phyloP scores from a whole-genome alignment of 2,888 invertebrate genomes.

The Nemurella pictetii region DNA sequence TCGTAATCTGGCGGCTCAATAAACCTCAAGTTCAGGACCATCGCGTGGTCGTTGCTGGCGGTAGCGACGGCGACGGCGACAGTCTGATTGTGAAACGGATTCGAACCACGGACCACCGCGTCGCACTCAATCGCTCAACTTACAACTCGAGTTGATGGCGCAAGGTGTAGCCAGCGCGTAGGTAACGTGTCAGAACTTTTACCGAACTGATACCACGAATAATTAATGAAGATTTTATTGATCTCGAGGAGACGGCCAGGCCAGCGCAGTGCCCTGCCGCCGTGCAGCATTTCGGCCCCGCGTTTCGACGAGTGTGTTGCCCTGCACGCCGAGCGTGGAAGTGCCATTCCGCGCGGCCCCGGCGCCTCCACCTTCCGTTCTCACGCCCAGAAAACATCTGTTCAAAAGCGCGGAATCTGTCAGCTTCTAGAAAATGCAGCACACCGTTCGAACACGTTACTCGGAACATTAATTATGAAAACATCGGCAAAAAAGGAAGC shows the following conservation, averaged over 20 bases:
- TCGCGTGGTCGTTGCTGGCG: too few relatives aligned
- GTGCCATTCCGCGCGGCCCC: not conserved
- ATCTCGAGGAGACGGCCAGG: not conserved
- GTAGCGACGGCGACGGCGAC: not conserved
- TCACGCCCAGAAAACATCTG: too few relatives aligned
- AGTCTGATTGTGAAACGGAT: not conserved
- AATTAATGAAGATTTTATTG: not conserved
- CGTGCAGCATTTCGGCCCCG: not conserved
- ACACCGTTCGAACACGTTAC: not conserved
- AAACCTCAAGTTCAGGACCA: conserved; percentile 1
- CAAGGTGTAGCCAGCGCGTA: not conserved
- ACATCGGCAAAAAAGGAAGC: too few relatives aligned
- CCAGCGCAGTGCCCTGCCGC: not conserved
- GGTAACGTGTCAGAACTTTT: not conserved
- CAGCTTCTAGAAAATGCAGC: not conserved
- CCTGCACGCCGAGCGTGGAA: not conserved
- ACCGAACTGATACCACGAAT: not conserved
- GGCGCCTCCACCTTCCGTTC: not conserved
- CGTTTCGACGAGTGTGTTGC: not conserved
- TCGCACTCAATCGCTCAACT: not conserved
- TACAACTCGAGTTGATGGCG: not conserved
- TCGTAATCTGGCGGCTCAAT: conserved; percentile 5
- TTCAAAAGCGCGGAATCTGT: not conserved
- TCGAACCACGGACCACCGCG: not conserved
- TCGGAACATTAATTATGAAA: too few relatives aligned